Percentiles rank a stretch among this genome's conserved stretches.
These are phyloP conservation scores for Columba livia DNA, from an alignment of 2,113 vertebrate genomes.

Conservation along the genomic window DNA sequence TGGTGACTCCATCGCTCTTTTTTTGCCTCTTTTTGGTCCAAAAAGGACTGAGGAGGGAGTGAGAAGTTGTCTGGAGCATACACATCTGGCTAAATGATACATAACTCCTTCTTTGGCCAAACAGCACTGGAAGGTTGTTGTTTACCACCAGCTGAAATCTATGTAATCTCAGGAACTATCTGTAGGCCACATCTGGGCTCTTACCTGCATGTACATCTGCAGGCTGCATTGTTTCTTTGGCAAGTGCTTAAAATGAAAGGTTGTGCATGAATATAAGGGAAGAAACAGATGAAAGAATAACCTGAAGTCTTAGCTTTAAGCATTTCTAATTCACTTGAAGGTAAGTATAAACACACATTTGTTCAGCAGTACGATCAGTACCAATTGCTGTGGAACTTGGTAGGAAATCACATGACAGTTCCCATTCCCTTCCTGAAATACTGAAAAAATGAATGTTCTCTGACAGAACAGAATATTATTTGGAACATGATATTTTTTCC, in stretches of 20 bases:
- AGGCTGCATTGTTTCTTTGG: background rate
- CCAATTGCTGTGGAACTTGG: background rate
- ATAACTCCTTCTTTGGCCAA: background rate
- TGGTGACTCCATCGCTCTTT: background rate
- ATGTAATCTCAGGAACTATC: background rate
- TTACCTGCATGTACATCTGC: fast-evolving
- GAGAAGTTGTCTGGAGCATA: background rate
- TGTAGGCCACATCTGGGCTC: background rate
- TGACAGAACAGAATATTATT: background rate
- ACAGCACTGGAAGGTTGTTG: background rate
- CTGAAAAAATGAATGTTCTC: background rate
- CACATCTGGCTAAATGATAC: background rate
- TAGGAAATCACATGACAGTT: background rate
- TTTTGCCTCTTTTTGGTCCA: background rate
- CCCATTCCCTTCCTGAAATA: background rate
- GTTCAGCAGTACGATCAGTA: background rate
- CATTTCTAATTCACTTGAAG: background rate
- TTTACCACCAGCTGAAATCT: background rate
- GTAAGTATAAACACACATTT: background rate
- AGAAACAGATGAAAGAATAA: background rate
- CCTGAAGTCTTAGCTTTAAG: background rate
- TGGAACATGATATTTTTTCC: background rate
- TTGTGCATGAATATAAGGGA: background rate
- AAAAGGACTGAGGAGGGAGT: background rate
- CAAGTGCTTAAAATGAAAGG: background rate